Evolutionary conservation across 2,888 invertebrate species (phyloP).

Genomic region (Alsophila aescularia): DNA sequence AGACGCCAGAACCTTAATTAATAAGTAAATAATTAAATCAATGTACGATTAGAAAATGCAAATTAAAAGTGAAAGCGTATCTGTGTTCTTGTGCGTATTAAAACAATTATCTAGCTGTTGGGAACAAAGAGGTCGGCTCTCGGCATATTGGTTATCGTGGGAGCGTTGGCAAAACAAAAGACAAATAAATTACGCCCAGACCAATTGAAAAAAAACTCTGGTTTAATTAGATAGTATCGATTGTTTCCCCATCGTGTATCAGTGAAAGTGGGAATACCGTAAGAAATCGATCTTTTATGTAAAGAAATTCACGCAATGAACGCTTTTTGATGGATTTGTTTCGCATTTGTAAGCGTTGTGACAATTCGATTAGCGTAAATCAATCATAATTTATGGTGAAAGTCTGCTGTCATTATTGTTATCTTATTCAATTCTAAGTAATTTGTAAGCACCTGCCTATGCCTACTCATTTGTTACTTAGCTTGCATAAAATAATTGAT

Average conservation of each 20-base stretch:
- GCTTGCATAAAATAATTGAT: neutral
- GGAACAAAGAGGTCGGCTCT: slow-evolving; percentile 34
- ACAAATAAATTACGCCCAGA: slow-evolving; percentile 11
- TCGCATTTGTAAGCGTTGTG: slow-evolving; percentile 15
- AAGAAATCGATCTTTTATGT: slow-evolving; percentile 33
- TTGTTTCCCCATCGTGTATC: slow-evolving; percentile 28
- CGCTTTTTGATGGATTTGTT: slow-evolving; percentile 33
- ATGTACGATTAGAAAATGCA: slow-evolving; percentile 46
- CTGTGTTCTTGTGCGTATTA: slow-evolving; percentile 54
- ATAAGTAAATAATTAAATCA: slow-evolving; percentile 13
- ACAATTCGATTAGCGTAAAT: slow-evolving; percentile 22
- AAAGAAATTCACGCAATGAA: slow-evolving; percentile 31
- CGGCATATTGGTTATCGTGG: slow-evolving; percentile 43
- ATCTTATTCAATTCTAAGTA: neutral
- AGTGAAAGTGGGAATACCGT: slow-evolving; percentile 39
- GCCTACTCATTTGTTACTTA: slow-evolving; percentile 3
- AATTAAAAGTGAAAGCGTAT: slow-evolving; percentile 73
- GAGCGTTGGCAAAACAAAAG: slow-evolving; percentile 52
- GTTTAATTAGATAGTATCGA: slow-evolving; percentile 38
- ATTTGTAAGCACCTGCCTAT: neutral
- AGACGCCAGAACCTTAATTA: neutral
- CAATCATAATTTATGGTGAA: slow-evolving; percentile 6
- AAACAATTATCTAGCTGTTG: slow-evolving; percentile 60
- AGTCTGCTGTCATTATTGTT: slow-evolving; percentile 1
- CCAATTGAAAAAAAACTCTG: slow-evolving; percentile 41